Evolutionary conservation across 2,797 vertebrate species (phyloP), one percentile per base, ranked within the genome.

Genomic region (Acestrorhynchus altus): DNA sequence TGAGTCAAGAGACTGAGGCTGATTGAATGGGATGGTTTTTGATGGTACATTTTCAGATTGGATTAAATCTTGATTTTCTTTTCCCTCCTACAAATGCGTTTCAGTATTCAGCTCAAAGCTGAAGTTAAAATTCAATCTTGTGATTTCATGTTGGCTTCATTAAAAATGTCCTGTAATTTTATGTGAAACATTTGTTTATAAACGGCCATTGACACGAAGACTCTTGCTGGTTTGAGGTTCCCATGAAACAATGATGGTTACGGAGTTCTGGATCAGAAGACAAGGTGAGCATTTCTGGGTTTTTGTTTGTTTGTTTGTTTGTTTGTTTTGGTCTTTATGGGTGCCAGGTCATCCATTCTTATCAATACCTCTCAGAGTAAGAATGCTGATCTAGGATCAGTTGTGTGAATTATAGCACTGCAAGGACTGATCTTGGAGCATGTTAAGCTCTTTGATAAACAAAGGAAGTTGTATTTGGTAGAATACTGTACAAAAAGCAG

Each of bases 141-240:
- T 31, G 24, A 60, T 60, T 20, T 5, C 31, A 35, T 20, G 31
- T 40, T 20, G 18, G 8, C 8, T 11, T 63, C 63, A 24, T 40
- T 16, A 65, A 44, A 9, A 65, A 46, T 44, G 12, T 46, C n/a
- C 18, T 65, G 20, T 65, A 5, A 46, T 65, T 24, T 72, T 40
- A 72, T 78, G 47, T 56, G 63, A 78, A 72, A 57, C 26, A 10
- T 65, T 72, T 18, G 49, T 56, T 68, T 47, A 49, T 72, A 65
- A 78, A 78, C 54, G 40, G 10, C 20, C 59, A 78, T 60, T 78
- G 60, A 78, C 76, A 35, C 18, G 35, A 65, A 77, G 68, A 60
- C 44, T 72, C 35, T 70, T 67, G 63, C 75, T 72, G 60, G 74
- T 76, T 81, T 81, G 79, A 66, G 56, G 54, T 49, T 35, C 20